phyloP scores from a whole-genome alignment of 2,113 vertebrate species.

The Thamnaconus septentrionalis region DNA sequence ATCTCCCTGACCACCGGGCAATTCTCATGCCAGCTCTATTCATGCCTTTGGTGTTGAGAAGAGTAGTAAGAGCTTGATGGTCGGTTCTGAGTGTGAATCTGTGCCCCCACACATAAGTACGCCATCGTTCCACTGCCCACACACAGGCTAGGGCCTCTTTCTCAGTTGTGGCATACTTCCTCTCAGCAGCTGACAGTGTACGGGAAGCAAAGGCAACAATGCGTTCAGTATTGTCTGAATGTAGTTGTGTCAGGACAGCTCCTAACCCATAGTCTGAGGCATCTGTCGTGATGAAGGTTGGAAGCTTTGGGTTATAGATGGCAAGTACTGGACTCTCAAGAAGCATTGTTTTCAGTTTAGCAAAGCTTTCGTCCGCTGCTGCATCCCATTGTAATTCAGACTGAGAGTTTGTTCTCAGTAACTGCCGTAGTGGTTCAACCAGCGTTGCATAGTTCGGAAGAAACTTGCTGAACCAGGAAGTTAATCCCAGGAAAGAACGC shows the following conservation, averaged over 20 bases:
- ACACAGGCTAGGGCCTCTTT: background rate
- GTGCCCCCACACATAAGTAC: background rate
- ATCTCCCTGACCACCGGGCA: background rate
- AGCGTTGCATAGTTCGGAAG: too few species aligned
- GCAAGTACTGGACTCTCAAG: background rate
- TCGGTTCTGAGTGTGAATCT: background rate
- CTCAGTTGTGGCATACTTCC: background rate
- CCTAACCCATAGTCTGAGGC: background rate
- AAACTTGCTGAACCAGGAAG: too few species aligned
- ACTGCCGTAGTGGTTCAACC: too few species aligned
- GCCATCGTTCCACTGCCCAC: background rate
- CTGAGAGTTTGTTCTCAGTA: too few species aligned
- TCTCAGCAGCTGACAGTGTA: background rate
- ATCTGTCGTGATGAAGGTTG: background rate
- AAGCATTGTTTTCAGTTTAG: too few species aligned
- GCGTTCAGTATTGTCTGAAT: background rate
- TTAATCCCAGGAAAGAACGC: too few species aligned
- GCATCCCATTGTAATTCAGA: too few species aligned
- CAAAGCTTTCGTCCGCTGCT: too few species aligned
- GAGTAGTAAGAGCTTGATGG: background rate
- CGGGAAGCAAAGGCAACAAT: background rate
- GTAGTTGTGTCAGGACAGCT: background rate
- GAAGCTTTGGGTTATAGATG: background rate
- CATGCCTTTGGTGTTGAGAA: background rate
- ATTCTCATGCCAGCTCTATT: background rate